Base-by-base conservation (phyloP, 1,140 invertebrate species). In the Acromyrmex echinatior region DNA sequence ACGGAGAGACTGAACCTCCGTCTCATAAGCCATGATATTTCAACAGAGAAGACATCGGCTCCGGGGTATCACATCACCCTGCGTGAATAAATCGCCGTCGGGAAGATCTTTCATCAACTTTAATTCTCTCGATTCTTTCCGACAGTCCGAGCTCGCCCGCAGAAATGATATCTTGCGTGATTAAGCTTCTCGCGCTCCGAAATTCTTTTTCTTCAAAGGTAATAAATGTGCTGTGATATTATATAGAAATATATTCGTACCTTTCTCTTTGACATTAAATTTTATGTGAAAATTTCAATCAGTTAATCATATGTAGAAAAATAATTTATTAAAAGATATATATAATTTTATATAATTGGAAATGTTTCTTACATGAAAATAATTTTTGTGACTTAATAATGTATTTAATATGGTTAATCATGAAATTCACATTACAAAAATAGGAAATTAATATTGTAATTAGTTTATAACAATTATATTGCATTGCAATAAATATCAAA, bases 81-180 rank as follows among this genome's bases (percentile, higher is more conserved):
- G 58, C 77, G 82, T 84, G 90, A 90, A 90, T 91, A 91, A 91
- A 91, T 91, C 90, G 90, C 90, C 87, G 89, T 86, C 89, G 88
- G 89, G 77, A 58, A 86, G 90, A 91, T 91, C 90, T 91, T 91
- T 91, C 89, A 91, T 91, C 90, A 91, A 91, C 81, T 91, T 91
- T 91, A 91, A 90, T 91, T 91, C 89, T 88, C 88, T 85, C 86
- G 90, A 90, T 86, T 90, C 90, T 70, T 79, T 70, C 78, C 68
- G 28, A 73, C 60, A 65, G 77, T 49, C 70, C 77, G 56, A 45
- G 65, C 31, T 66, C 58, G 51, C 62, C 66, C 28, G 58, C 73
- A 78, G 78, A 84, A 62, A 90, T 78, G 90, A 91, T 88, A 90
- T 90, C 86, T 86, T 80, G 45, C 21, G 53, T 80, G 89, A 88